Evolutionary conservation across 2,888 invertebrate genomes (phyloP).

Genomic region (Spilarctia lutea): DNA sequence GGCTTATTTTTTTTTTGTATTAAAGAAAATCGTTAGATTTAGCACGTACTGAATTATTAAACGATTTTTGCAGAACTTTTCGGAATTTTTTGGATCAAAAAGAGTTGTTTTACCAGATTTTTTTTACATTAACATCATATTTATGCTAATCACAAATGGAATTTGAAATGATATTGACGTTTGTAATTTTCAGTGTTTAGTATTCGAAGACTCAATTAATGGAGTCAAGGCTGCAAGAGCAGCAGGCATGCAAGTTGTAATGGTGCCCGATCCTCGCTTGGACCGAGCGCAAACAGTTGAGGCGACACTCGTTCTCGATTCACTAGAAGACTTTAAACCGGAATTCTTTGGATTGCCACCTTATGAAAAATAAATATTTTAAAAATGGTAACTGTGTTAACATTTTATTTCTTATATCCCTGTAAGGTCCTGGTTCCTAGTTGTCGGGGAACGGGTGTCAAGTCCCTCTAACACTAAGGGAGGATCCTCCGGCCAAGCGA

Average conservation of each 20-base stretch:
- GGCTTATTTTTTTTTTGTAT: no score
- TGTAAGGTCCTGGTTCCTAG: neutral
- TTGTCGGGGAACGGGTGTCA: no score
- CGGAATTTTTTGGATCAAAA: no score
- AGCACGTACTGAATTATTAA: no score
- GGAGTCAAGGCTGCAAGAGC: conserved; percentile 92
- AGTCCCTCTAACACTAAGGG: no score
- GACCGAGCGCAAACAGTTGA: conserved; percentile 65
- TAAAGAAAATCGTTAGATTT: no score
- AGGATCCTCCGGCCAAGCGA: no score
- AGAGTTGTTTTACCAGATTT: no score
- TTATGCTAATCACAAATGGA: no score
- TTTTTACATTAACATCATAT: no score
- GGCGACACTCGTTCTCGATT: conserved; percentile 90
- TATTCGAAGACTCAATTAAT: conserved; percentile 96
- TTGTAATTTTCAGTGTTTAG: conserved; percentile 88
- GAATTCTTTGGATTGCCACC: conserved; percentile 94
- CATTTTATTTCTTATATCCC: neutral
- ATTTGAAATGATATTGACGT: neutral
- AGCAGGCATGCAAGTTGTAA: conserved; percentile 95
- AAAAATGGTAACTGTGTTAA: neutral
- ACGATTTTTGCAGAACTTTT: no score
- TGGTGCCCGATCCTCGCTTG: conserved; percentile 90
- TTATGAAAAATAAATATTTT: conserved; percentile 33
- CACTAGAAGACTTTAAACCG: conserved; percentile 92